Base-by-base conservation (phyloP, 2,888 invertebrate species). In the Amphimallon solstitiale region DNA sequence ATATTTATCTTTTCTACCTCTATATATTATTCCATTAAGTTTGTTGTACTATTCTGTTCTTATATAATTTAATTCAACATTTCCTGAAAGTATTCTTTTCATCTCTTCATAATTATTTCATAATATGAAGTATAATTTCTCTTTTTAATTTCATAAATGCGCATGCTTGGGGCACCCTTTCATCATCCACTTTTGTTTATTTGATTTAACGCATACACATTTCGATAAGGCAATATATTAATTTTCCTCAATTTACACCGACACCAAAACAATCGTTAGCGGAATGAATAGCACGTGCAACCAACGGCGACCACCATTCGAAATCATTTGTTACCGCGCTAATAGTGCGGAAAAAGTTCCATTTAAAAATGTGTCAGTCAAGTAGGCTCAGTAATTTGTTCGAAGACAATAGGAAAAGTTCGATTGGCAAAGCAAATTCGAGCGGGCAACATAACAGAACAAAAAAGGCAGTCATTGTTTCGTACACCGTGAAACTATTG, bases 351-450 rank as follows among this genome's bases (percentile, higher is more conserved):
- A 56, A 56, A 56, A 40, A 51, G 14, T 21, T 21, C 43, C 40
- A 56, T 56, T 56, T 56, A 56, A 40, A 37, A 43, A 43, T 23
- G 56, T 56, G 56, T 56, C 56, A 56, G 40, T 56, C 56, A 56
- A 56, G 56, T 23, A 40, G 19, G 14, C 40, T 17, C 7, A 14
- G 23, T 54, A 54, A 21, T 38, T 12, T 14, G 19, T 43, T 3
- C 40, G n/a, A 40, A 56, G 21, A 56, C 56, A 56, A 56, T 56
- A 40, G 56, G 21, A 40, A 40, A 52, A 3, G 56, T 40, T 40
- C 56, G 56, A 56, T 56, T 56, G 56, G 40, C 56, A 56, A 52
- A 56, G 56, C 56, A 56, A 56, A 17, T 35, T 43, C 56, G 37
- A 21, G 45, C 43, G 46, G 43, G 38, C 43, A 59, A 59, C 43